These are phyloP conservation scores for Plemyria rubiginata DNA, from an alignment of 2,888 invertebrate species.

Conservation along the genomic window DNA sequence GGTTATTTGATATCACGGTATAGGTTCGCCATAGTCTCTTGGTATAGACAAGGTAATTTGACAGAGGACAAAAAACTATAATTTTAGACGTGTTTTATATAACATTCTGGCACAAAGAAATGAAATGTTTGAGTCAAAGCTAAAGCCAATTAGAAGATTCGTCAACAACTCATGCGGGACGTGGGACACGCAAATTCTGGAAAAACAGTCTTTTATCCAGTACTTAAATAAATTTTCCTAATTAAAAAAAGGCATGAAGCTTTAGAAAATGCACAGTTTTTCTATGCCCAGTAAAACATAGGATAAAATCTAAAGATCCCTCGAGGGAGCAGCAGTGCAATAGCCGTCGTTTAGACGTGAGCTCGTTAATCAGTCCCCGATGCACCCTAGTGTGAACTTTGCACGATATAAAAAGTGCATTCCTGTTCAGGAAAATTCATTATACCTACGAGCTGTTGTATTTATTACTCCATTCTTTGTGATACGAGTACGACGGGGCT, in stretches of 20 bases:
- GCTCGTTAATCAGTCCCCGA: slow-evolving; percentile 47
- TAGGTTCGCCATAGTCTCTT: too few species aligned
- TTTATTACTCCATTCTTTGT: not conserved
- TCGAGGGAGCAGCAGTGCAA: slow-evolving; percentile 4
- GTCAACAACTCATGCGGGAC: too few species aligned
- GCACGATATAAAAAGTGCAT: slow-evolving; percentile 1
- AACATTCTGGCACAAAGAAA: not conserved
- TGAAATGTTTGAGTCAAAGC: too few species aligned
- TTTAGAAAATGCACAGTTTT: not conserved
- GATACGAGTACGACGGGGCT: too few species aligned
- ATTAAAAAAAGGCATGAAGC: not conserved
- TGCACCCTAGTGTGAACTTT: slow-evolving; percentile 33
- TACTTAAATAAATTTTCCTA: too few species aligned
- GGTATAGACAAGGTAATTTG: too few species aligned
- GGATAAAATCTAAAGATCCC: slow-evolving; percentile 14
- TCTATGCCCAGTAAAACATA: slow-evolving; percentile 3
- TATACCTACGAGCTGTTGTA: not conserved
- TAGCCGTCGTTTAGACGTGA: slow-evolving; percentile 32
- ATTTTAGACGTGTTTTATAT: too few species aligned
- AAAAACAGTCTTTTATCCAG: too few species aligned
- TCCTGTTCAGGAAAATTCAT: slow-evolving; percentile 9
- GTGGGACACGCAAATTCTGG: too few species aligned
- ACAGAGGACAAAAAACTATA: too few species aligned
- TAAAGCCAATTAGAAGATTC: too few species aligned
- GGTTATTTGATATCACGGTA: too few species aligned